Evolutionary conservation across 1,140 invertebrate species (phyloP), one percentile per base, ranked within the genome.

Genomic region (Zaprionus vittiger): DNA sequence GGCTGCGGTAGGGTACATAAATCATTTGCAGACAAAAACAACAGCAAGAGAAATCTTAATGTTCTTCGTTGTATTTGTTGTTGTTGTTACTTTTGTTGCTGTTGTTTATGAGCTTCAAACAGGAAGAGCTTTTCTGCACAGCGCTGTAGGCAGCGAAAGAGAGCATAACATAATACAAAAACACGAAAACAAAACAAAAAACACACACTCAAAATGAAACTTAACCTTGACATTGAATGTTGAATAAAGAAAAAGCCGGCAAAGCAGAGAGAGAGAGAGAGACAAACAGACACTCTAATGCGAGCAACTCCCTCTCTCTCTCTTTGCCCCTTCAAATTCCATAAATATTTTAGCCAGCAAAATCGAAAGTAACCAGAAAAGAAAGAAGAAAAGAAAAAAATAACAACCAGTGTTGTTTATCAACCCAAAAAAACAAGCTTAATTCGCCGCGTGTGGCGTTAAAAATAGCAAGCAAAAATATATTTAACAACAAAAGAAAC

Each of bases 171-270:
- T 60, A 41, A 12, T n/a, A 41, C 65, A 75, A 87, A 86, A 71
- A 59, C 73, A 77, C 62, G 66, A 80, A 87, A 86, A 86, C 31
- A 64, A 73, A 73, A 56, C 22, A 59, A 31, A 60, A 87, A 60
- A 87, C 83, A 87, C 65, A 87, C 37, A 60, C 62, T 61, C 28
- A 62, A 87, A 87, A 90, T 85, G 55, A 77, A 52, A 80, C 79
- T 90, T 90, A 90, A 90, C 85, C 85, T 90, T 90, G 85, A 90
- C 85, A 90, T 90, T 90, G 85, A 76, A 77, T 75, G 71, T 76
- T 56, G 73, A 86, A 86, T 76, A 78, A 67, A 74, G 64, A 74
- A 77, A 59, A 64, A 73, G 38, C 74, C 64, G 69, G 72, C 49
- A 74, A 74, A 86, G 91, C 86, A 17, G 56, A 34, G 47, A 55